Percentiles rank a stretch among this genome's conserved stretches.
Evolutionary conservation across 2,797 vertebrate species (phyloP).

Genomic region (Schizothorax lantsangensis): DNA sequence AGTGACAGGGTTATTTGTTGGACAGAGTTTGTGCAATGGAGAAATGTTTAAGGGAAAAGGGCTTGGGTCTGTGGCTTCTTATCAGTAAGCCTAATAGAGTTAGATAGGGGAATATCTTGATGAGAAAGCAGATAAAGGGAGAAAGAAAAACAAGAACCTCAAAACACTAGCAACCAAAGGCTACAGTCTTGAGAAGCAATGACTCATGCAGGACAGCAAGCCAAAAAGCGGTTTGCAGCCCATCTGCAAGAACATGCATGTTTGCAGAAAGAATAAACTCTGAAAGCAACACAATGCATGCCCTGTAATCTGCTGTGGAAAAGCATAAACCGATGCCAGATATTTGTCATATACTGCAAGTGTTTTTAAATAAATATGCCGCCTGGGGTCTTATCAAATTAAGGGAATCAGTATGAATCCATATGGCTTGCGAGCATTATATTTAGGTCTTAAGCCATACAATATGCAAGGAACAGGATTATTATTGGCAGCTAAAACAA

Average conservation of each 20-base stretch:
- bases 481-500: neutral
- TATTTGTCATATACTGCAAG: neutral
- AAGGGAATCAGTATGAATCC: neutral
- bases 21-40: constrained; percentile 57
- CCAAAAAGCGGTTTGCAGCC: constrained; percentile 8
- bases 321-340: neutral
- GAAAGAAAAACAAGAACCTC: constrained; percentile 54
- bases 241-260: constrained; percentile 21
- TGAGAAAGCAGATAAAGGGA: constrained; percentile 60
- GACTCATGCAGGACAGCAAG: constrained; percentile 26
- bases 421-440: neutral
- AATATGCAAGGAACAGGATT: neutral
- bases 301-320: constrained; percentile 19
- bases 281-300: constrained; percentile 23
- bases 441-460: neutral
- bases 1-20: constrained; percentile 73
- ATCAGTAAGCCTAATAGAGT: constrained; percentile 75
- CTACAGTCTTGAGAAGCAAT: constrained; percentile 42
- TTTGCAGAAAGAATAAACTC: constrained; percentile 35
- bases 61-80: constrained; percentile 67
- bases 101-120: constrained; percentile 68
- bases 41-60: constrained; percentile 50
- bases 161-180: constrained; percentile 56
- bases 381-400: constrained; percentile 4
- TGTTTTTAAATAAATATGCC: neutral